A percentile compares a stretch with the other conserved stretches of the same genome.
phyloP scores from a whole-genome alignment of 2,797 vertebrate genomes.

The Myripristis jacobus region DNA sequence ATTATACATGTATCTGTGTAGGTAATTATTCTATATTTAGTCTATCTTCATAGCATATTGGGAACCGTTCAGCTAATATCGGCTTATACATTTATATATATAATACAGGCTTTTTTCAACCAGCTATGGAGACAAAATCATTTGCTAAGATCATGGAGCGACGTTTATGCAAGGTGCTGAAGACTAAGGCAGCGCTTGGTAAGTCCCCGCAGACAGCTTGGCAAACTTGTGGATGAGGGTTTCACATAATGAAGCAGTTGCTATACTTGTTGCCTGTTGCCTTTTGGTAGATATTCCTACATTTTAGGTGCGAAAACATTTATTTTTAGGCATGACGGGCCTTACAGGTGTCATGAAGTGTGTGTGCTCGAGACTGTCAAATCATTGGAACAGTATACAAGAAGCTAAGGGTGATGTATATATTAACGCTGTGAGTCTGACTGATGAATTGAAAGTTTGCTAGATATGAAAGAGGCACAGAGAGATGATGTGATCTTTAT shows the following conservation, averaged over 20 bases:
- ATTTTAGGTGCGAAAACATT: not conserved
- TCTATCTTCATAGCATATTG: not conserved
- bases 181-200: slow-evolving; percentile 60
- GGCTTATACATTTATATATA: not conserved
- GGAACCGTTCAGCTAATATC: not conserved
- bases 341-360: not conserved
- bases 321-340: no score
- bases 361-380: not conserved
- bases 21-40: not conserved
- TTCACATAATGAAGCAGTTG: no score
- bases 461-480: not conserved
- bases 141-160: slow-evolving; percentile 76
- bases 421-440: not conserved
- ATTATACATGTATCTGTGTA: not conserved
- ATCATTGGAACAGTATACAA: not conserved
- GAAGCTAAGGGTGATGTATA: not conserved
- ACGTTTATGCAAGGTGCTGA: slow-evolving; percentile 69
- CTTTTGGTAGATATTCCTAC: not conserved
- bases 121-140: slow-evolving; percentile 63
- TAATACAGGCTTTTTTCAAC: not conserved
- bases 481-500: slow-evolving; percentile 17
- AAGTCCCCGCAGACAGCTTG: slow-evolving; percentile 55
- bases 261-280: not conserved
- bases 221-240: not conserved
- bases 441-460: not conserved